Percentiles rank a stretch among this genome's conserved stretches.
phyloP scores from a whole-genome alignment of 2,797 vertebrate species.

The Chrysocyon brachyurus region DNA sequence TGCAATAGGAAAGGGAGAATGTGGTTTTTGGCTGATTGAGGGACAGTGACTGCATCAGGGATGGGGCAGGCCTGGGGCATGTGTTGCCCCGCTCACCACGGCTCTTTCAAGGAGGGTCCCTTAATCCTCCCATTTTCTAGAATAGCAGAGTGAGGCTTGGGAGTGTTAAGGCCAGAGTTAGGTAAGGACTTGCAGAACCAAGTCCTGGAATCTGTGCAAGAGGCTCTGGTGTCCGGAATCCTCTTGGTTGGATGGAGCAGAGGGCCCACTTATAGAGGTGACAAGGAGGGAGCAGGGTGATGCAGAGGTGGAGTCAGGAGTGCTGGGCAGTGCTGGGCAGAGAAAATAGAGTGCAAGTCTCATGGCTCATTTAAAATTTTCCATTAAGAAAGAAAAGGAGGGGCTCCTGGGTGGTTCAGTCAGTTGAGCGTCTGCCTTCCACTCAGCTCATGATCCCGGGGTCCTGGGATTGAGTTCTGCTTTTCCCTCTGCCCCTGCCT shows the following conservation, averaged over 20 bases:
- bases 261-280: not conserved
- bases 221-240: not conserved
- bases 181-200: not conserved
- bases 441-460: too few species aligned
- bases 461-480: too few species aligned
- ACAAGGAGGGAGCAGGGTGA: not conserved
- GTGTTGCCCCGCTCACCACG: accelerated
- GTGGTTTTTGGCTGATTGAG: not conserved
- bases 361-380: not conserved
- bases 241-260: not conserved
- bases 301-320: too few species aligned
- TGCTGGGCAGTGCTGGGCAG: not conserved
- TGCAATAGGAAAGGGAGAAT: not conserved
- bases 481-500: too few species aligned
- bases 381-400: not conserved
- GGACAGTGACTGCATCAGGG: not conserved
- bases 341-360: not conserved
- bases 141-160: not conserved
- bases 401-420: too few species aligned
- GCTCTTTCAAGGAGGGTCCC: not conserved
- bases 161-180: not conserved
- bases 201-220: accelerated
- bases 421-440: too few species aligned
- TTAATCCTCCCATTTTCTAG: not conserved
- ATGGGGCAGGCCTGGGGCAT: accelerated